Evolutionary conservation across 2,888 invertebrate genomes (phyloP).

Genomic region (Halictus quadricinctus): DNA sequence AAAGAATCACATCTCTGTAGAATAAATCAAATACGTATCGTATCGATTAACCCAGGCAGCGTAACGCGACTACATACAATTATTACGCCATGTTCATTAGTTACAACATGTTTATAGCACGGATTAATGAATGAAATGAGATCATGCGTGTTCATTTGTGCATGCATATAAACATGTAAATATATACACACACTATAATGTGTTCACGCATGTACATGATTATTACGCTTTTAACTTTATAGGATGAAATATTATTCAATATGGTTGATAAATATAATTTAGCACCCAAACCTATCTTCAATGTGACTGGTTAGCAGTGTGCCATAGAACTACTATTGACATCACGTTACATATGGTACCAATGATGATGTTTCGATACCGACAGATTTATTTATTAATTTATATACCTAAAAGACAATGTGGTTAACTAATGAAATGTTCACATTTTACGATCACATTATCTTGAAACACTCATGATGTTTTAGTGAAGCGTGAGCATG

Average conservation of each 20-base stretch:
- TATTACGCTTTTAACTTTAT: background rate
- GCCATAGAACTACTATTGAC: conserved; percentile 11
- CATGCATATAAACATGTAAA: conserved; percentile 29
- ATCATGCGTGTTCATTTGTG: conserved; percentile 22
- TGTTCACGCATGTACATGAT: conserved; percentile 9
- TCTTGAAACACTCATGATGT: conserved; percentile 63
- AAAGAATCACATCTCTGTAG: conserved; percentile 56
- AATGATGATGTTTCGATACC: conserved; percentile 22
- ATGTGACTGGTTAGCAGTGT: conserved; percentile 12
- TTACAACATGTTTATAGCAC: conserved; percentile 44
- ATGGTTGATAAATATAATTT: background rate
- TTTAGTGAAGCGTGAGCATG: conserved; percentile 74
- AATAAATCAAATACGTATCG: conserved; percentile 13
- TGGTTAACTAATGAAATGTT: conserved; percentile 69
- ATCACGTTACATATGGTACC: conserved; percentile 5
- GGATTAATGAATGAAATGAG: conserved; percentile 39
- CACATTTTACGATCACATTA: conserved; percentile 55
- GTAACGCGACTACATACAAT: conserved; percentile 26
- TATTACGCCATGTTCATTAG: conserved; percentile 41
- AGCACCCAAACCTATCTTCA: background rate
- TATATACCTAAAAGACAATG: conserved; percentile 71
- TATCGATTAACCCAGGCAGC: conserved; percentile 22
- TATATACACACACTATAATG: conserved; percentile 15
- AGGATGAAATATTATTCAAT: background rate
- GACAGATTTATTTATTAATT: conserved; percentile 12